Evolutionary conservation across 2,113 vertebrate species (phyloP).

Genomic region (Xyrauchen texanus): DNA sequence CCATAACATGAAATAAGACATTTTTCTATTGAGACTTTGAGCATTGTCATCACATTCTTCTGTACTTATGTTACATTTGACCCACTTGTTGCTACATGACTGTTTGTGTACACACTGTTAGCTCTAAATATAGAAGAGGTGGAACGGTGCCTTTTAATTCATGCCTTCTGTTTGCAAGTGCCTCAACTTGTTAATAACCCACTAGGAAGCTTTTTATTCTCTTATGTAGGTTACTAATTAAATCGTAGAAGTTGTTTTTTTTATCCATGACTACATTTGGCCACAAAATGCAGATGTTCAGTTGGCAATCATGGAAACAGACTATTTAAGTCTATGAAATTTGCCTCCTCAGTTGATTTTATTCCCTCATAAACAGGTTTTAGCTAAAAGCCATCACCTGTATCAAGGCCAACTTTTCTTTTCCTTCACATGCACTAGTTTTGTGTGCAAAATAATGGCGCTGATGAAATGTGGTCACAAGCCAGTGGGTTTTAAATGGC

Average conservation of each 20-base stretch:
- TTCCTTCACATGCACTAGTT: not conserved
- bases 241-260: not conserved
- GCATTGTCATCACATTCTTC: conserved; percentile 8
- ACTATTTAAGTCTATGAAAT: too few relatives aligned
- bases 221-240: conserved; percentile 4
- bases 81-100: conserved; percentile 56
- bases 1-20: not conserved
- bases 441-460: not conserved
- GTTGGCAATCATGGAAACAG: too few relatives aligned
- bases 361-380: too few relatives aligned
- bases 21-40: not conserved
- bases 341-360: too few relatives aligned
- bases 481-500: conserved; percentile 58
- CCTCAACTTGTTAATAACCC: conserved; percentile 21
- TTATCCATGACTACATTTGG: too few relatives aligned
- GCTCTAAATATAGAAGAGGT: conserved; percentile 16
- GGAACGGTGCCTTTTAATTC: not conserved
- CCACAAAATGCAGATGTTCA: too few relatives aligned
- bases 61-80: conserved; percentile 36
- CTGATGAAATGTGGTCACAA: conserved; percentile 53
- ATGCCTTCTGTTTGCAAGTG: not conserved
- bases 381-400: not conserved
- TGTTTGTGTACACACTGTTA: conserved; percentile 32
- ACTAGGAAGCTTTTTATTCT: not conserved
- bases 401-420: not conserved